Conservation (phyloP, 2,113 vertebrate genomes). For the Cyphomyrus plagiostoma region DNA sequence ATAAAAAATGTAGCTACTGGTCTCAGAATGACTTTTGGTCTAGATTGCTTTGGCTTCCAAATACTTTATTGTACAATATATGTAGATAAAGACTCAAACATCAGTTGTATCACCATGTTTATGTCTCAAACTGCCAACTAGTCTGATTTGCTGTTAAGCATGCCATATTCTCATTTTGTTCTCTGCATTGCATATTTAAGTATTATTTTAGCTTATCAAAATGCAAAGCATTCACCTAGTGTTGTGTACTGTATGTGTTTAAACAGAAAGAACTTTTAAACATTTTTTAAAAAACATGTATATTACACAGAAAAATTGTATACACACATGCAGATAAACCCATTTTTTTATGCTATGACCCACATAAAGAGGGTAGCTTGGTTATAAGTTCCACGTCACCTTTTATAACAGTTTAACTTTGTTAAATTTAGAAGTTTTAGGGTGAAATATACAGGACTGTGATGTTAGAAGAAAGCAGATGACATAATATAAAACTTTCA, state of each 20-base stretch:
- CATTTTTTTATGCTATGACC: not conserved
- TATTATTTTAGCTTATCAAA: not conserved
- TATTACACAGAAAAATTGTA: not conserved
- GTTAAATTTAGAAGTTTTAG: too few relatives aligned
- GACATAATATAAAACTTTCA: too few relatives aligned
- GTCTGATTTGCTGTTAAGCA: not conserved
- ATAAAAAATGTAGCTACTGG: not conserved
- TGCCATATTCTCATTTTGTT: not conserved
- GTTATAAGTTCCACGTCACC: not conserved
- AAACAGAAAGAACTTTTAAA: not conserved
- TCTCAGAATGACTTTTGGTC: not conserved
- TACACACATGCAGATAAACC: not conserved
- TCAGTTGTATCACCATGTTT: not conserved
- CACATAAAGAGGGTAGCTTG: not conserved
- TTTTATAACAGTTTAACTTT: not conserved
- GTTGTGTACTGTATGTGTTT: not conserved
- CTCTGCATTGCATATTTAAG: not conserved
- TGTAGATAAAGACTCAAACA: not conserved
- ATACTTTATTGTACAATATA: not conserved
- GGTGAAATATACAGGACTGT: too few relatives aligned
- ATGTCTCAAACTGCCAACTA: not conserved
- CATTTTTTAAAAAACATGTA: not conserved
- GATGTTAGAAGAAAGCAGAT: too few relatives aligned
- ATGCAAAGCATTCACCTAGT: not conserved
- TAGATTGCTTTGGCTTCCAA: not conserved